phyloP scores from a whole-genome alignment of 2,888 invertebrate species.

The Zygothrica quintamaculata region DNA sequence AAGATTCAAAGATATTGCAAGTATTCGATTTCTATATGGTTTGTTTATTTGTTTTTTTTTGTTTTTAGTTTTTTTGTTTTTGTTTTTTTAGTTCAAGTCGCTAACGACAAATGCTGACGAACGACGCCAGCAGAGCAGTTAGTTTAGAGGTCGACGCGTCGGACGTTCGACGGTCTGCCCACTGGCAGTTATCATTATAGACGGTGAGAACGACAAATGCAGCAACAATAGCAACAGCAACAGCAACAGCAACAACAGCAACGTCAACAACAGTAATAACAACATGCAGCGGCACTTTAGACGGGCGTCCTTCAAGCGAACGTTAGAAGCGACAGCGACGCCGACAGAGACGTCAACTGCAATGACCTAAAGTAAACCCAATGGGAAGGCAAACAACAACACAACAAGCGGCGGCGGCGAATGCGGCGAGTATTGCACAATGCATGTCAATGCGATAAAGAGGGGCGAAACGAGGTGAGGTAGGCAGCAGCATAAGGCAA shows the following conservation, averaged over 20 bases:
- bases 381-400: conserved; percentile 60
- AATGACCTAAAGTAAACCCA: conserved; percentile 80
- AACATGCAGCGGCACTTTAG: conserved; percentile 44
- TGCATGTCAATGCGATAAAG: conserved; percentile 17
- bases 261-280: conserved; percentile 17
- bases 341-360: conserved; percentile 56
- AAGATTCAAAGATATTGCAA: conserved; percentile 30
- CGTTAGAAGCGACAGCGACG: conserved; percentile 68
- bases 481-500: neutral
- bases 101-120: conserved; percentile 58
- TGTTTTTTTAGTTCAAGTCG: conserved; percentile 15
- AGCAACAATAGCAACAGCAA: conserved; percentile 17
- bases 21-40: conserved; percentile 14
- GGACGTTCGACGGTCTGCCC: conserved; percentile 34
- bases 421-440: conserved; percentile 57
- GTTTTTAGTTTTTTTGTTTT: conserved; percentile 12
- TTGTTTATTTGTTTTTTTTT: conserved; percentile 18
- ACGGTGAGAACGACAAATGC: conserved; percentile 34
- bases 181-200: conserved; percentile 36
- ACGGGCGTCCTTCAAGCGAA: conserved; percentile 76
- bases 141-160: conserved; percentile 66
- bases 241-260: conserved; percentile 22
- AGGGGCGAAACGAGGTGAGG: neutral
- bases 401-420: conserved; percentile 2
- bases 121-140: conserved; percentile 54